Evolutionary conservation across 2,797 vertebrate species (phyloP), one percentile per base, ranked within the genome.

Genomic region (Micromesistius poutassou): DNA sequence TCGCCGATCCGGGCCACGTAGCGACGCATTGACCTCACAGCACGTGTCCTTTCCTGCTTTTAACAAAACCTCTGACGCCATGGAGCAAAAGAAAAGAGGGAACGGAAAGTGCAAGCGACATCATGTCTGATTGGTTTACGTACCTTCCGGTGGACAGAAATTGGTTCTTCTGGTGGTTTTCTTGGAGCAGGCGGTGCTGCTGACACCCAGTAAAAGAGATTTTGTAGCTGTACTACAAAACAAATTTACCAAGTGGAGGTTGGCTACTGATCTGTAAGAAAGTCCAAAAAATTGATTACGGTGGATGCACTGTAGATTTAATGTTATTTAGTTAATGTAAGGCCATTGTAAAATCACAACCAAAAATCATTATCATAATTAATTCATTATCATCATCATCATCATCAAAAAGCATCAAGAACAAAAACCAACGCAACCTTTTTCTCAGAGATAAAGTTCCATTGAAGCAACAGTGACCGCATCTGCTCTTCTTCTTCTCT

Each of bases 381-480:
- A 22, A 62, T 62, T 62, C 22, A 62, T 50, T 50, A 46, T 22
- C 33, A 33, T 33, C 35, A 36, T 12, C 8, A 40, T 13, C 50
- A 4, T n/a, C 55, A 68, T 28, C 62, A 12, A 68, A 28, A 68
- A 25, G 28, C 62, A 68, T 68, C 62, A 28, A 68, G 25, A 28
- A 12, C 28, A 66, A 28, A 66, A 66, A 3, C 12, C 7, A 68
- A 28, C 10, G 8, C 62, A 68, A 68, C 62, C 2, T 28, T 10
- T 68, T 68, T 28, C 25, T 28, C 62, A 28, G 25, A 68, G 25
- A 28, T 10, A 28, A 79, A 4, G 84, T 73, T 79, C 81, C 62
- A 75, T 80, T 84, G 85, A 88, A 84, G 83, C 78, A 31, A 72
- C 86, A 89, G 85, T 92, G 91, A 93, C 88, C 78, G 19, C 62